A percentile compares a stretch with the other conserved stretches of the same genome.
phyloP scores from a whole-genome alignment of 1,140 invertebrate species.

The Kradibia gibbosae region DNA sequence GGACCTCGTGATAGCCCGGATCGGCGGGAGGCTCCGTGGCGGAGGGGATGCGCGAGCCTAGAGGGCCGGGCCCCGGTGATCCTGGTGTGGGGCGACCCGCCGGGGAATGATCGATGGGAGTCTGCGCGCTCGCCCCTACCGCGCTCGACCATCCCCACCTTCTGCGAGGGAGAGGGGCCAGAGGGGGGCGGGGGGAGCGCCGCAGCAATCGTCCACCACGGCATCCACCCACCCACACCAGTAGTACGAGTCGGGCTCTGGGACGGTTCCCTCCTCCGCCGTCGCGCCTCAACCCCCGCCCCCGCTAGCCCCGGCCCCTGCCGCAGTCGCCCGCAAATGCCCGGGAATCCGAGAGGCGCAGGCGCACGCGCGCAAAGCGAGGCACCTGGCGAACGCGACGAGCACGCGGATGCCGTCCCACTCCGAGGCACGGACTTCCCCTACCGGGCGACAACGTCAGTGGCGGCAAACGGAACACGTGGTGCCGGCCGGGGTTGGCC shows the following conservation, averaged over 20 bases:
- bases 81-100: constrained; percentile 58
- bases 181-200: not conserved
- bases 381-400: too few relatives aligned
- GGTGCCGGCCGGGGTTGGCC: constrained; percentile 57
- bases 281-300: too few relatives aligned
- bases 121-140: constrained; percentile 67
- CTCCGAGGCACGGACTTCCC: not conserved
- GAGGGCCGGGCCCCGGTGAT: constrained; percentile 50
- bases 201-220: not conserved
- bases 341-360: not conserved
- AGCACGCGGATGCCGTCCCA: not conserved
- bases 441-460: not conserved
- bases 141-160: constrained; percentile 53
- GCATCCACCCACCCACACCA: too few relatives aligned
- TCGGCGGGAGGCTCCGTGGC: constrained; percentile 5
- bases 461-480: constrained; percentile 63
- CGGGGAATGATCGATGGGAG: constrained; percentile 72
- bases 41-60: constrained; percentile 51
- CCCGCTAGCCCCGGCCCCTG: not conserved
- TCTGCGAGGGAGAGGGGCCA: not conserved
- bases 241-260: too few relatives aligned
- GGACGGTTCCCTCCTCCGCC: too few relatives aligned
- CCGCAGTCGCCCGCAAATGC: not conserved
- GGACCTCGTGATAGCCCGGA: constrained; percentile 70
- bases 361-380: not conserved